A percentile compares a stretch with the other conserved stretches of the same genome.
Conservation (phyloP, 2,888 invertebrate genomes). For the Acrobeloides nanus region DNA sequence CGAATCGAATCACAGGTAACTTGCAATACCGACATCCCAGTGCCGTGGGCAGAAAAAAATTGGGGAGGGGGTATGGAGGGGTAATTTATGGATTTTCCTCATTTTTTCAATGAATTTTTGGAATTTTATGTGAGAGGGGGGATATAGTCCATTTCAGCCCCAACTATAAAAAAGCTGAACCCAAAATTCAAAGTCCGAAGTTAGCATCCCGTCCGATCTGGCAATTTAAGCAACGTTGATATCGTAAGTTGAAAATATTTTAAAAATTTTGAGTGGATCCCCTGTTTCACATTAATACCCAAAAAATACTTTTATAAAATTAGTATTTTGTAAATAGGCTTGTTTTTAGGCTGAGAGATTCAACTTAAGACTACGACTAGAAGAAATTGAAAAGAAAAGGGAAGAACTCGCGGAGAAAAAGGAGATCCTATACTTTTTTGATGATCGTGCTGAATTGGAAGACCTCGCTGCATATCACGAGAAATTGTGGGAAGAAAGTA, state of each 20-base stretch:
- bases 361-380: constrained; percentile 33
- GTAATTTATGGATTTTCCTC: too few species aligned
- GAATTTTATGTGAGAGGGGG: too few species aligned
- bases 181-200: too few species aligned
- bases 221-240: too few species aligned
- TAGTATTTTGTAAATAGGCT: constrained; percentile 31
- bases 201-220: too few species aligned
- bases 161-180: too few species aligned
- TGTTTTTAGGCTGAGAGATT: constrained; percentile 37
- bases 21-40: neutral
- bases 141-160: too few species aligned
- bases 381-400: constrained; percentile 33
- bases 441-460: constrained; percentile 26
- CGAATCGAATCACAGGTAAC: constrained; percentile 15
- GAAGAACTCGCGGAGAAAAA: constrained; percentile 16
- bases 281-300: neutral
- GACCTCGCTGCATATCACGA: constrained; percentile 13
- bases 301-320: constrained; percentile 17
- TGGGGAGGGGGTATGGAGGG: too few species aligned
- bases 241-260: constrained; percentile 4
- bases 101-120: too few species aligned
- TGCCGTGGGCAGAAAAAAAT: too few species aligned
- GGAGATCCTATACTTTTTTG: constrained; percentile 28
- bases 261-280: constrained; percentile 4
- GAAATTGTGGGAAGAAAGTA: neutral